These are phyloP conservation scores for Notarius quadriscutis DNA, from an alignment of 2,113 vertebrate species.

Conservation along the genomic window DNA sequence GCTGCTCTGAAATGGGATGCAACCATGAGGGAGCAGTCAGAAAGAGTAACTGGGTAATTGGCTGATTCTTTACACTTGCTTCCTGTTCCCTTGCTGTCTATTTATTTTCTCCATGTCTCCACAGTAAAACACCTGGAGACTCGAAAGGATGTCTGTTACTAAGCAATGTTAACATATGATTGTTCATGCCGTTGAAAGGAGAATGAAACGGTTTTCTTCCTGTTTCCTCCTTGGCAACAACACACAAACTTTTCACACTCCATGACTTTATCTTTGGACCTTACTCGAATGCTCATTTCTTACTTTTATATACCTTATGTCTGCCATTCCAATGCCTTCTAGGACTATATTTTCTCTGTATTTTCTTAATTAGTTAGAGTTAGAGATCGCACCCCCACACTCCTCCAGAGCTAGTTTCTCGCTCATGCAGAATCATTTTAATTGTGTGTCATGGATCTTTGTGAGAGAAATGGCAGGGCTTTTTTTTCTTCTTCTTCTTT, in stretches of 20 bases:
- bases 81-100: conserved; percentile 17
- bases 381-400: conserved; percentile 38
- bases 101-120: neutral
- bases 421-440: conserved; percentile 56
- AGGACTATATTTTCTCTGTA: neutral
- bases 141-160: neutral
- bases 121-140: conserved; percentile 11
- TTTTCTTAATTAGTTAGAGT: neutral
- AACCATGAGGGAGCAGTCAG: conserved; percentile 22
- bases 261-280: neutral
- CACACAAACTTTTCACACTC: neutral
- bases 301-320: neutral
- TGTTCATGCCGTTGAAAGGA: neutral
- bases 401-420: conserved; percentile 34
- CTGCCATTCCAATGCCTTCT: neutral
- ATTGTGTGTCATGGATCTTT: conserved; percentile 48
- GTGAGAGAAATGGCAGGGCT: conserved; percentile 15
- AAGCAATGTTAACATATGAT: conserved; percentile 12
- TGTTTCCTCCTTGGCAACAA: neutral
- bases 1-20: neutral
- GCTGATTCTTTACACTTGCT: conserved; percentile 24
- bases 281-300: neutral
- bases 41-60: conserved; percentile 22
- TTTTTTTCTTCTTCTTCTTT: neutral
- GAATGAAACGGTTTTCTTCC: neutral